Base-by-base conservation (phyloP, 2,113 vertebrate species). In the Mustela lutreola region DNA sequence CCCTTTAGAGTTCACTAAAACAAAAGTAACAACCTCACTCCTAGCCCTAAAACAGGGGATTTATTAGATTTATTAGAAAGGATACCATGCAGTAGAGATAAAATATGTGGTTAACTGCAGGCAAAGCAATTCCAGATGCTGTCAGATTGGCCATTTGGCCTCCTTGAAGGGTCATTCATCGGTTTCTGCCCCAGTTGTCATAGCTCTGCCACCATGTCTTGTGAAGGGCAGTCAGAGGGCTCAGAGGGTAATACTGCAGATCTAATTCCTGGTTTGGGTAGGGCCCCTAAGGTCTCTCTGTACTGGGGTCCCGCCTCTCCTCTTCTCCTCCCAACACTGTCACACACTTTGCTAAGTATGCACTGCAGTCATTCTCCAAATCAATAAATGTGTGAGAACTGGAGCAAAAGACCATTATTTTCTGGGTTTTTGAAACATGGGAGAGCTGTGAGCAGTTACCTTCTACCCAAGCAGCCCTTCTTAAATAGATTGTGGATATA, bases 41-140 rank as follows among this genome's bases (percentile, higher is more conserved):
- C 15, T 76, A 95, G 14, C 11, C 36, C 70, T 91, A 56, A 88
- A 97, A 71, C 4, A 93, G 62, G 50, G 93, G 33, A 96, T 83
- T 96, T 95, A 97, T 79, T 97, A 93, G 80, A 62, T 84, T 96
- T 97, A 82, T 95, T 94, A 97, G 82, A 95, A 92, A 95, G 39
- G 70, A 92, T 85, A 81, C 19, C 33, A 71, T 11, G 42, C 6
- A 95, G 48, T 12, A 42, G 58, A 87, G 60, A 89, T 87, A 97
- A 96, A 94, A 86, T 79, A 84, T 58, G 39, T 81, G 45, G 81
- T 83, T 96, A 95, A 84, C 58, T 70, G 15, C 33, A 58, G 39
- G 36, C 33, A 81, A 94, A 97, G 42, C 4, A 42, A 50, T 95
- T 95, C 92, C 70, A 97, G 80, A 84, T 96, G 94, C 39, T 36